phyloP scores from a whole-genome alignment of 2,113 vertebrate genomes.

The Cacatua alba region DNA sequence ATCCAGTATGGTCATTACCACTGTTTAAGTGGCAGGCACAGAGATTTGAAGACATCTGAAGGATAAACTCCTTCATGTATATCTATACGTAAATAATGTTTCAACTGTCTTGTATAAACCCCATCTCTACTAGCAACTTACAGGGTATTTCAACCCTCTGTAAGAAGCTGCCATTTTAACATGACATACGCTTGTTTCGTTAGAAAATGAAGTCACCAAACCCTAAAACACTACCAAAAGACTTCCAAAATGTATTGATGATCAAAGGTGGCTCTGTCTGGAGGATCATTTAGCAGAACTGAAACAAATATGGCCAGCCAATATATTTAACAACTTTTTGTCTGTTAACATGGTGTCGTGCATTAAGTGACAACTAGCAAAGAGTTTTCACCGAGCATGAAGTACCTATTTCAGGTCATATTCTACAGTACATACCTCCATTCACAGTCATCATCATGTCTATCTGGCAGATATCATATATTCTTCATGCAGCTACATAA shows the following conservation, averaged over 20 bases:
- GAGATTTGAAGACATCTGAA: not conserved
- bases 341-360: not conserved
- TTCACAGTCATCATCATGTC: not conserved
- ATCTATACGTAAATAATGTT: not conserved
- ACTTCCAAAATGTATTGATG: not conserved
- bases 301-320: not conserved
- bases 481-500: not conserved
- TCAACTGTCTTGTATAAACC: not conserved
- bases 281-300: not conserved
- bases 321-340: not conserved
- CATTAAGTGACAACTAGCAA: not conserved
- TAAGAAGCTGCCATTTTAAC: not conserved
- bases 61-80: not conserved
- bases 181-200: not conserved
- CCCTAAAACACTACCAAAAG: not conserved
- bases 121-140: not conserved
- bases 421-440: not conserved
- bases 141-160: not conserved
- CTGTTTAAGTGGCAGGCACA: not conserved
- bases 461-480: not conserved
- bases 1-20: not conserved
- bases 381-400: not conserved
- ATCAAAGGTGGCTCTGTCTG: not conserved
- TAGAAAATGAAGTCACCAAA: not conserved
- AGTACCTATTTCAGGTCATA: not conserved